phyloP scores from a whole-genome alignment of 1,140 invertebrate species.

The Phortica variegata region DNA sequence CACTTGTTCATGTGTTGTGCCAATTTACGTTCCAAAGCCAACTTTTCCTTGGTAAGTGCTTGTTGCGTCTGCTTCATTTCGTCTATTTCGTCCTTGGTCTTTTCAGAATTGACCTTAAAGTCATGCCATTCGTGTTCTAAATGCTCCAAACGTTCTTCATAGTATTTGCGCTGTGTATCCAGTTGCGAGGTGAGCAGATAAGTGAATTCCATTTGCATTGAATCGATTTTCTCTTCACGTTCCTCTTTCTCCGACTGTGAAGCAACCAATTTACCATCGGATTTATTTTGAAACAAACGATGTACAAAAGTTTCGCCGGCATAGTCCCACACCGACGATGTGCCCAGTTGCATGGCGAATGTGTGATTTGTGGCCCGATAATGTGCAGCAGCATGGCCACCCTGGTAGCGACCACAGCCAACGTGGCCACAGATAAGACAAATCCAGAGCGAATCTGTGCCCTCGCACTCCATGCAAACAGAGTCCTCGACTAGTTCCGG shows the following conservation, averaged over 20 bases:
- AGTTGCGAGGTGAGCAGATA: conserved; percentile 96
- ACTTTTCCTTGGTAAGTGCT: conserved; percentile 65
- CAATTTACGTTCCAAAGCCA: conserved; percentile 67
- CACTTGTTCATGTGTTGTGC: conserved; percentile 64
- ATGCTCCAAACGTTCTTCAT: conserved; percentile 78
- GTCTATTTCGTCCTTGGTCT: conserved; percentile 59
- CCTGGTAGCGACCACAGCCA: conserved; percentile 81
- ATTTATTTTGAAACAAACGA: conserved; percentile 91
- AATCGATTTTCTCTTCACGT: conserved; percentile 87
- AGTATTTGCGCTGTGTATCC: conserved; percentile 90
- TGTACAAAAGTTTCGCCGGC: conserved; percentile 94
- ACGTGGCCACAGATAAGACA: conserved; percentile 98
- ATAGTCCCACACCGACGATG: conserved; percentile 90
- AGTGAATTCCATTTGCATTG: conserved; percentile 93
- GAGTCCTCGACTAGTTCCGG: conserved; percentile 85
- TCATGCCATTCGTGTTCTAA: conserved; percentile 59
- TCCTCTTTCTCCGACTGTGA: conserved; percentile 63
- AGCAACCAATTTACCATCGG: conserved; percentile 96
- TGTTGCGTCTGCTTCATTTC: conserved; percentile 62
- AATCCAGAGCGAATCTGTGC: conserved; percentile 90
- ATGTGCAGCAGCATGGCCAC: conserved; percentile 78
- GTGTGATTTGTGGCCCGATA: conserved; percentile 95
- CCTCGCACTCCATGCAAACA: conserved; percentile 78
- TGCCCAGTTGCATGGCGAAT: conserved; percentile 93
- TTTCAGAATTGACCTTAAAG: conserved; percentile 52